phyloP scores from a whole-genome alignment of 2,888 invertebrate genomes.

The Germaria angustata region DNA sequence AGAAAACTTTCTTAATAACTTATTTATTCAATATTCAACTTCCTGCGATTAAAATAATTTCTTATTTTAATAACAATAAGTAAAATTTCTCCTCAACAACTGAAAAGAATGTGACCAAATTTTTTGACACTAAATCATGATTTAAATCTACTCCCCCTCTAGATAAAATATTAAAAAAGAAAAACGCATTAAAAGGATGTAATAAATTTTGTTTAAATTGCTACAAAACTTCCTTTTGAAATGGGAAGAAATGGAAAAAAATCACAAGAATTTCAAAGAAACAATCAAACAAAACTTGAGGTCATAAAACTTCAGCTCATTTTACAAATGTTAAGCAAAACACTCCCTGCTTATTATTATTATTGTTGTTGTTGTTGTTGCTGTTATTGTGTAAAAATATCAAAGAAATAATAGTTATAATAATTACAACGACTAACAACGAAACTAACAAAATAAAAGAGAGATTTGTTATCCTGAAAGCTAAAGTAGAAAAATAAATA shows the following conservation, averaged over 20 bases:
- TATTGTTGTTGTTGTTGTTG: background rate
- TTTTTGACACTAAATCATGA: conserved; percentile 23
- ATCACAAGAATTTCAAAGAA: conserved; percentile 33
- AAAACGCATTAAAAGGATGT: conserved; percentile 65
- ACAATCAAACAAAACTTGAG: conserved; percentile 47
- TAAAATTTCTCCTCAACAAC: background rate
- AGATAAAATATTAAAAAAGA: background rate
- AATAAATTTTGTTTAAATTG: conserved; percentile 69
- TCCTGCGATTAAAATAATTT: background rate
- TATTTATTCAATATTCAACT: background rate
- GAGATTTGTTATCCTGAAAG: conserved; percentile 68
- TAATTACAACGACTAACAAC: conserved; percentile 56
- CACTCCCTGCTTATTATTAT: conserved; percentile 47
- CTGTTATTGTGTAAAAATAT: conserved; percentile 8
- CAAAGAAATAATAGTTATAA: conserved; percentile 27
- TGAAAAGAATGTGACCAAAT: background rate
- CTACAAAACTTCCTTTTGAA: conserved; percentile 55
- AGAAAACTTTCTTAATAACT: background rate
- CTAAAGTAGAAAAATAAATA: conserved; percentile 37
- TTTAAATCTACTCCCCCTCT: too few relatives aligned
- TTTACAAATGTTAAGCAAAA: conserved; percentile 58
- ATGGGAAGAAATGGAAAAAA: conserved; percentile 21
- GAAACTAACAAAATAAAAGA: conserved; percentile 53
- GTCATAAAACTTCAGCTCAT: conserved; percentile 55
- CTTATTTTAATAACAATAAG: background rate